These are phyloP conservation scores for Gymnobelideus leadbeateri DNA, from an alignment of 2,113 vertebrate species.

Conservation along the genomic window DNA sequence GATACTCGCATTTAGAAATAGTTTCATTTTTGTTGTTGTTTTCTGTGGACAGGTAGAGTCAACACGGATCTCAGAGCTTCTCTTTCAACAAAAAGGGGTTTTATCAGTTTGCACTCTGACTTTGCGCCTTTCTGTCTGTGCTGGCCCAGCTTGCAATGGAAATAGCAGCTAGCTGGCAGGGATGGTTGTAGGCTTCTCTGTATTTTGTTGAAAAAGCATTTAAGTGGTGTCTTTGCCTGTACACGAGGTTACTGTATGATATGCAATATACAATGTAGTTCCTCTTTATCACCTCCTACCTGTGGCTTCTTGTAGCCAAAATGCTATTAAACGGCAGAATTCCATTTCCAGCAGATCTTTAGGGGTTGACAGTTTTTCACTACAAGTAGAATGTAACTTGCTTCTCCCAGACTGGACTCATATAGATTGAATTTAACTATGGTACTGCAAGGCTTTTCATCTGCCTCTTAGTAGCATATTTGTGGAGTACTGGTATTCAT, in stretches of 20 bases:
- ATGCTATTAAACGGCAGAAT: slow-evolving; percentile 11
- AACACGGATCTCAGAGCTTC: neutral
- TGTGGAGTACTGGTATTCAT: slow-evolving; percentile 14
- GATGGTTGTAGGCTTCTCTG: neutral
- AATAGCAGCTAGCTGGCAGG: neutral
- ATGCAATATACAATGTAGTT: neutral
- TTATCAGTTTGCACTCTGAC: fast-evolving
- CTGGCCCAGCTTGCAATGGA: neutral
- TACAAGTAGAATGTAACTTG: neutral
- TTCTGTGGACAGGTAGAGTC: neutral
- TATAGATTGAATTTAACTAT: slow-evolving; percentile 31
- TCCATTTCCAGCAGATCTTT: slow-evolving; percentile 42
- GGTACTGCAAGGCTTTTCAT: neutral
- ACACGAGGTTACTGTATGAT: neutral
- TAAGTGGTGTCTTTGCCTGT: neutral
- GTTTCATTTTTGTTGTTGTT: neutral
- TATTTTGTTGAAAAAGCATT: neutral
- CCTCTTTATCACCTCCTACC: slow-evolving; percentile 28
- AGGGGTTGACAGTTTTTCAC: slow-evolving; percentile 37
- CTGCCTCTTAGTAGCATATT: slow-evolving; percentile 21
- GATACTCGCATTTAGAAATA: neutral
- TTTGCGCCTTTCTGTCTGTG: neutral
- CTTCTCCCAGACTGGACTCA: slow-evolving; percentile 19
- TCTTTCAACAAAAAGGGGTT: neutral
- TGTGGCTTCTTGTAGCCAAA: neutral